These are phyloP conservation scores for Blastobasis adustella DNA, from an alignment of 2,888 invertebrate species.

Conservation along the genomic window DNA sequence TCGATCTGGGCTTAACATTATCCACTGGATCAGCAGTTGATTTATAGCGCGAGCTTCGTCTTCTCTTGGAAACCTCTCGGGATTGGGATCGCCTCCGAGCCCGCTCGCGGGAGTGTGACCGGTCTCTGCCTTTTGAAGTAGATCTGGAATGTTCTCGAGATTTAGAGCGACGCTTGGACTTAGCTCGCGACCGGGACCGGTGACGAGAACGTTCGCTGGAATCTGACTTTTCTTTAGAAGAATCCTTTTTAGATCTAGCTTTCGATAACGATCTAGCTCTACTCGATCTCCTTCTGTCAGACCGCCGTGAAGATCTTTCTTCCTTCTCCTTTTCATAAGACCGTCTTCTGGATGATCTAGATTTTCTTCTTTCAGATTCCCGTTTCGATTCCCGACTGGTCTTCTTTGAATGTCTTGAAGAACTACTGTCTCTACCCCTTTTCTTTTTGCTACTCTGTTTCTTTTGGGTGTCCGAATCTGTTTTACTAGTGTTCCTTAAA, in stretches of 20 bases:
- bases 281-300: conserved; percentile 38
- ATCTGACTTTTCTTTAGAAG: conserved; percentile 40
- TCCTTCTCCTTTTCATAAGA: conserved; percentile 45
- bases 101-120: conserved; percentile 24
- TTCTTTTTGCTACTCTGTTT: conserved; percentile 35
- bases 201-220: conserved; percentile 36
- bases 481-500: too few species aligned
- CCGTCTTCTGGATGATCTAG: conserved; percentile 45
- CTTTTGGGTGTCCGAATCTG: conserved; percentile 12
- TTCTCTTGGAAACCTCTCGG: conserved; percentile 18
- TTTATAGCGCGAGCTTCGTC: conserved; percentile 27
- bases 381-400: conserved; percentile 46
- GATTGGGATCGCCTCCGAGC: conserved; percentile 18
- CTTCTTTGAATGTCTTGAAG: conserved; percentile 36
- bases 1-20: conserved; percentile 44
- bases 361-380: conserved; percentile 44
- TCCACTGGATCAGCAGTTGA: conserved; percentile 38
- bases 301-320: conserved; percentile 40
- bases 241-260: conserved; percentile 33
- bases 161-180: conserved; percentile 37
- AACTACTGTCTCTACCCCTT: conserved; percentile 32
- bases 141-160: conserved; percentile 41
- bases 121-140: conserved; percentile 28
- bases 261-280: conserved; percentile 39
- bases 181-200: conserved; percentile 45